phyloP scores from a whole-genome alignment of 2,888 invertebrate genomes.

The Phragmatobia fuliginosa region DNA sequence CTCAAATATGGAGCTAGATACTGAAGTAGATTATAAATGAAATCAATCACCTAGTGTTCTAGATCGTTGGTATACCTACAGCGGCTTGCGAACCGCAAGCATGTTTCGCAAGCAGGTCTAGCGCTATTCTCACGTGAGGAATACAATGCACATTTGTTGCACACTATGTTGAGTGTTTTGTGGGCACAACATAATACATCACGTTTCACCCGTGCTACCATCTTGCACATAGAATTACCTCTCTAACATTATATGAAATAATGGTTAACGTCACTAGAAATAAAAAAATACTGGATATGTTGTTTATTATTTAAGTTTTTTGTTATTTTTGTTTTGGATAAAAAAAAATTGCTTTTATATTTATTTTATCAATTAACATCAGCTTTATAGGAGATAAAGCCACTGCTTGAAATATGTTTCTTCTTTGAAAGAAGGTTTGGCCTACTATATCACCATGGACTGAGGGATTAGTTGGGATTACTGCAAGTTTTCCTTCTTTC shows the following conservation, averaged over 20 bases:
- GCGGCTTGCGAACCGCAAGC: constrained; percentile 34
- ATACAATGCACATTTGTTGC: constrained; percentile 67
- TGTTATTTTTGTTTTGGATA: not conserved
- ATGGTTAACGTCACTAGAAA: constrained; percentile 39
- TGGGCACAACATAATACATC: constrained; percentile 68
- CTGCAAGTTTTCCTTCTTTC: no score
- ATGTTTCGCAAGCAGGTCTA: constrained; percentile 37
- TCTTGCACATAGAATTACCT: constrained; percentile 61
- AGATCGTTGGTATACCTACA: constrained; percentile 32
- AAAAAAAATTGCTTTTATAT: no score
- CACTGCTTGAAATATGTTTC: no score
- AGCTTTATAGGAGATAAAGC: no score
- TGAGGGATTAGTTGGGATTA: no score
- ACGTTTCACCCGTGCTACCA: constrained; percentile 60
- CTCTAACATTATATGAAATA: constrained; percentile 55
- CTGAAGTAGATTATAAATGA: constrained; percentile 23
- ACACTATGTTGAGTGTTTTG: constrained; percentile 63
- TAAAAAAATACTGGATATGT: constrained; percentile 55
- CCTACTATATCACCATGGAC: no score
- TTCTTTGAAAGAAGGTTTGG: no score
- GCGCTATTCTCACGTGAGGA: constrained; percentile 36
- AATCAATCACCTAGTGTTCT: constrained; percentile 42
- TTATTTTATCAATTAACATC: no score
- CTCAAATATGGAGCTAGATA: not conserved
- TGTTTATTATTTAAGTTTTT: not conserved